Evolutionary conservation across 2,888 invertebrate genomes (phyloP), one percentile per base, ranked within the genome.

Genomic region (Sinohyriopsis cumingii): DNA sequence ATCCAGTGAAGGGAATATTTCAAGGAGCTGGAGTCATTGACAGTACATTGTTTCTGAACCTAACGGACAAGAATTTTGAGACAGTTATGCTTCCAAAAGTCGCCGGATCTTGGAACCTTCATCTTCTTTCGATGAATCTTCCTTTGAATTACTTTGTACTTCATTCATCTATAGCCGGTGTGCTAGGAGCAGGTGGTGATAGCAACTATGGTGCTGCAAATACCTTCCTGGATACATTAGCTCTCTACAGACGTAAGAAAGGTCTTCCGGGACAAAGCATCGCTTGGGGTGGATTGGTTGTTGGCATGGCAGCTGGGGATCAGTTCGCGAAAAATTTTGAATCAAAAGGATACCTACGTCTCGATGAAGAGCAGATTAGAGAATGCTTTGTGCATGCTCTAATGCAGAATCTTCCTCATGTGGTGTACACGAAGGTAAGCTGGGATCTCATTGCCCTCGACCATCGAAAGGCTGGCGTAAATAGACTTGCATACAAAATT

Each of bases 201-300:
- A 69, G 79, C 15, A 83, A 79, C 67, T 84, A 86, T 70, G 84
- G 83, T 5, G 83, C 84, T 19, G 84, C 76, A 20, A 84, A 84
- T 63, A 75, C 80, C 5, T 86, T 86, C 63, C 71, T 81, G 69
- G 86, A 86, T 65, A 68, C 81, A 1, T 67, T 86, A n/a, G 82
- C 82, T 6, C 71, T 75, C 61, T 82, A 79, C 68, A 75, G 86
- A 19, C 69, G 79, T 24, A 55, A 65, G 19, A 59, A 70, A 22
- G 81, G 80, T 12, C 67, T 82, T 3, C 56, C 79, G 4, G 85
- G 75, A 1, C 83, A 84, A 70, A 71, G 73, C 28, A 83, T 86
- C 19, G 84, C 84, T 65, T 86, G 84, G 86, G 84, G 84, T n/a
- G 76, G 82, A 15, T 74, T 85, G 6, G 75, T 71, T 62, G 69